phyloP scores from a whole-genome alignment of 2,113 vertebrate genomes.

The Nerophis ophidion region DNA sequence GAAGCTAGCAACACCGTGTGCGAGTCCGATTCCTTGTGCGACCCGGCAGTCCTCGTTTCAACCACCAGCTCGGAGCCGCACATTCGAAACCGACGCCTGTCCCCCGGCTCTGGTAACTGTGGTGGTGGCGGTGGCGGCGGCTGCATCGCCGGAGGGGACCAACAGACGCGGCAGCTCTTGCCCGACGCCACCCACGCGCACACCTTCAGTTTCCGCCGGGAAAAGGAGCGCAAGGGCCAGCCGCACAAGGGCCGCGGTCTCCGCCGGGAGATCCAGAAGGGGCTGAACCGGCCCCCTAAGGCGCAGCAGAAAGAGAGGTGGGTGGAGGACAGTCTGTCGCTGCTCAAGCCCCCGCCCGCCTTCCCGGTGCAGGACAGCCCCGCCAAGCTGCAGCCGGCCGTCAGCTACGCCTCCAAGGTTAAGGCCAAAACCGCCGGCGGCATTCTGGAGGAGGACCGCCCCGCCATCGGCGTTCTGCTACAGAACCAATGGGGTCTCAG shows the following conservation, averaged over 20 bases:
- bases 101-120: slow-evolving; percentile 69
- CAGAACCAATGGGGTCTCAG: slow-evolving; percentile 83
- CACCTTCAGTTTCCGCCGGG: slow-evolving; percentile 41
- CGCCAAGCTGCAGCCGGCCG: slow-evolving; percentile 77
- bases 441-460: slow-evolving; percentile 64
- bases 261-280: slow-evolving; percentile 54
- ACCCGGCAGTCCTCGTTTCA: slow-evolving; percentile 67
- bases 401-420: slow-evolving; percentile 84
- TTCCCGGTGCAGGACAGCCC: slow-evolving; percentile 83
- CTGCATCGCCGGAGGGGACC: slow-evolving; percentile 51
- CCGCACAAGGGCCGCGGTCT: slow-evolving; percentile 59
- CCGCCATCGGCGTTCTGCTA: slow-evolving; percentile 75
- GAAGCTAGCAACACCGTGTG: slow-evolving; percentile 72
- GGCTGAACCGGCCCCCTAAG: slow-evolving; percentile 48
- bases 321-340: slow-evolving; percentile 72
- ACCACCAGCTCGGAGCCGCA: slow-evolving; percentile 73
- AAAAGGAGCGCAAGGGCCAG: slow-evolving; percentile 61
- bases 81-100: slow-evolving; percentile 76
- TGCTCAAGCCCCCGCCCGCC: slow-evolving; percentile 76
- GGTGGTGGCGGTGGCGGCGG: slow-evolving; percentile 70
- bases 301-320: slow-evolving; percentile 63
- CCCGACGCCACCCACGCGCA: slow-evolving; percentile 42
- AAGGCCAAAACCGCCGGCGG: slow-evolving; percentile 67
- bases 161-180: slow-evolving; percentile 45
- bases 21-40: slow-evolving; percentile 69